These are phyloP conservation scores for Monodelphis domestica DNA, from an alignment of 2,797 vertebrate species.

Conservation along the genomic window DNA sequence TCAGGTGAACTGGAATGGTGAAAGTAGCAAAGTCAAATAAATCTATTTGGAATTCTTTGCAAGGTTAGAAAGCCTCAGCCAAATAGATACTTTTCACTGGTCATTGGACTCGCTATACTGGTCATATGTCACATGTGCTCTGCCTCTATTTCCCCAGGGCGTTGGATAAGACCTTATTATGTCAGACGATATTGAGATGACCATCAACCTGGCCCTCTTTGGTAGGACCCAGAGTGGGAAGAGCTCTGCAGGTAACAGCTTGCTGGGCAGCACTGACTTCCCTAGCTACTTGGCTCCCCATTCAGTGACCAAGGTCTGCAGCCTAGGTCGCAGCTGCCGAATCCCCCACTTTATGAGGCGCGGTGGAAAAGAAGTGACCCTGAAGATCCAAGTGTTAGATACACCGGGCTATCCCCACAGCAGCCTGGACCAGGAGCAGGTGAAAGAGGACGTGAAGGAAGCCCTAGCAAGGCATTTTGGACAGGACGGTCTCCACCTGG, in stretches of 20 bases:
- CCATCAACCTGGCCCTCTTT: conserved; percentile 88
- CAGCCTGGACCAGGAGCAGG: conserved; percentile 76
- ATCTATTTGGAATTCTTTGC: neutral
- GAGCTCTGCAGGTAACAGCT: conserved; percentile 89
- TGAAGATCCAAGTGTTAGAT: conserved; percentile 87
- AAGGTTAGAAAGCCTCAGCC: neutral
- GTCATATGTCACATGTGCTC: neutral
- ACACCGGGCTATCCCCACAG: conserved; percentile 86
- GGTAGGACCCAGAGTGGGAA: conserved; percentile 89
- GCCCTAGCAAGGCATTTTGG: conserved; percentile 82
- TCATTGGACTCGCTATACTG: neutral
- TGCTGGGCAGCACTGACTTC: conserved; percentile 89
- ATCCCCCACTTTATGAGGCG: conserved; percentile 80
- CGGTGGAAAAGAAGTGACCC: conserved; percentile 81
- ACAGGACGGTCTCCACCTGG: conserved; percentile 86
- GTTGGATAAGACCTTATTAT: conserved; percentile 56
- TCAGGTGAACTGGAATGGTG: neutral
- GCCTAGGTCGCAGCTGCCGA: conserved; percentile 77
- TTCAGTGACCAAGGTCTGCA: conserved; percentile 81
- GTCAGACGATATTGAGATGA: conserved; percentile 73
- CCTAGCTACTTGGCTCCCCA: conserved; percentile 77
- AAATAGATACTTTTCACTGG: neutral
- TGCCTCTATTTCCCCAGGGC: conserved; percentile 39
- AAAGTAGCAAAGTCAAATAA: neutral
- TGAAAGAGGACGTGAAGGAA: conserved; percentile 71